These are phyloP conservation scores for Scolopax bukidnonensis DNA, from an alignment of 2,797 vertebrate genomes.

Conservation along the genomic window DNA sequence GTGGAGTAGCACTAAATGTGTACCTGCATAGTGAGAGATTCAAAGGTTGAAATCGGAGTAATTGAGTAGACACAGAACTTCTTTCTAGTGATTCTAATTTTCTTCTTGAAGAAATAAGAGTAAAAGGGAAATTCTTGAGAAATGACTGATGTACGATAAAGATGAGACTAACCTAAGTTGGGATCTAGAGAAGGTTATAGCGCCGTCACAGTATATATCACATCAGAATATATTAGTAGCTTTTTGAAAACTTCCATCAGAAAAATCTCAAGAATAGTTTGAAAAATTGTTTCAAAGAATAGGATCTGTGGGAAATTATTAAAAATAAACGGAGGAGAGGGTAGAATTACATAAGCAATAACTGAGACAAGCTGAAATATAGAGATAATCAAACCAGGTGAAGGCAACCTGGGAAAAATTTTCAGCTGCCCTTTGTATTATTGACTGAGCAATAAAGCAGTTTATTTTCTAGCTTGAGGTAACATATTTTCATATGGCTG, in stretches of 20 bases:
- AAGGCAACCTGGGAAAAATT: neutral
- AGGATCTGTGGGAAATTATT: neutral
- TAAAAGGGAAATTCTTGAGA: neutral
- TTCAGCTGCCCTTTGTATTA: neutral
- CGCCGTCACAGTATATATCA: neutral
- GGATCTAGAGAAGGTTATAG: neutral
- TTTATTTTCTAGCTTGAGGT: neutral
- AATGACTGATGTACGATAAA: neutral
- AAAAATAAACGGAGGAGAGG: neutral
- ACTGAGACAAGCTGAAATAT: neutral
- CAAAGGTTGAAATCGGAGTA: neutral
- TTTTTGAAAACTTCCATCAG: neutral
- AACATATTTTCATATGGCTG: neutral
- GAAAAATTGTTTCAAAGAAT: neutral
- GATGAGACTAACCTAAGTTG: neutral
- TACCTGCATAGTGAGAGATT: neutral
- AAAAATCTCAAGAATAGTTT: neutral
- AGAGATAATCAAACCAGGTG: neutral
- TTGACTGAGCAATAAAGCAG: neutral
- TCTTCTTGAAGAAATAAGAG: neutral
- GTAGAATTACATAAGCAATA: neutral
- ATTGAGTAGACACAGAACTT: neutral
- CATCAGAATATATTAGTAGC: neutral
- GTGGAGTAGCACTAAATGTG: neutral
- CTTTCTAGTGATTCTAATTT: neutral